These are phyloP conservation scores for Amphiprion ocellaris DNA, from an alignment of 2,113 vertebrate species.

Conservation along the genomic window DNA sequence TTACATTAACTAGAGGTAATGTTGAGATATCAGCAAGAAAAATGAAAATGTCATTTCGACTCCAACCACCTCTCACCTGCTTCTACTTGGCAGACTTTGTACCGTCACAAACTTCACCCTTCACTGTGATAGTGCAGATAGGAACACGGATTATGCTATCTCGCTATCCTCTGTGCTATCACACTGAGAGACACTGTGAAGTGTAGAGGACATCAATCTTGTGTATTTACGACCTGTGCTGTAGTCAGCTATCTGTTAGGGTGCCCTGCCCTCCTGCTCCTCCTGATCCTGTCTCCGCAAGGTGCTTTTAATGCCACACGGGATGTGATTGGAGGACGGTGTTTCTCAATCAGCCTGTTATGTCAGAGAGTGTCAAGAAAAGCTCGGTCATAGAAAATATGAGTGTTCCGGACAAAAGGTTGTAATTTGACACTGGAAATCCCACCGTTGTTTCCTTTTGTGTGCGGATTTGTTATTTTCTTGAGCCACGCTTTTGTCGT, in stretches of 20 bases:
- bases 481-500: conserved; percentile 1
- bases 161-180: conserved; percentile 62
- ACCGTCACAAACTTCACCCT: conserved; percentile 34
- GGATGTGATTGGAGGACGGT: conserved; percentile 21
- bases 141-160: conserved; percentile 59
- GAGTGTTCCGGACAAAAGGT: conserved; percentile 15
- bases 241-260: conserved; percentile 84
- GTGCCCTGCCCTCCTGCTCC: conserved; percentile 63
- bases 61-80: conserved; percentile 31
- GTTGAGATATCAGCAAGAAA: background rate
- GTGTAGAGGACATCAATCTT: conserved; percentile 79
- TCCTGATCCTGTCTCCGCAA: conserved; percentile 74
- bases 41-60: conserved; percentile 28
- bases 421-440: conserved; percentile 44
- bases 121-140: conserved; percentile 56
- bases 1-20: background rate
- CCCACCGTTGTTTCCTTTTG: conserved; percentile 10
- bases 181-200: conserved; percentile 68
- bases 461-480: conserved; percentile 17
- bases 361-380: conserved; percentile 6
- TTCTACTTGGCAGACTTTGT: conserved; percentile 41
- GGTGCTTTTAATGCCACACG: conserved; percentile 49
- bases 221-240: conserved; percentile 82
- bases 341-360: conserved; percentile 60
- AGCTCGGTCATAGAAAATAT: background rate